These are phyloP conservation scores for Sarcoramphus papa DNA, from an alignment of 2,797 vertebrate species.

Conservation along the genomic window DNA sequence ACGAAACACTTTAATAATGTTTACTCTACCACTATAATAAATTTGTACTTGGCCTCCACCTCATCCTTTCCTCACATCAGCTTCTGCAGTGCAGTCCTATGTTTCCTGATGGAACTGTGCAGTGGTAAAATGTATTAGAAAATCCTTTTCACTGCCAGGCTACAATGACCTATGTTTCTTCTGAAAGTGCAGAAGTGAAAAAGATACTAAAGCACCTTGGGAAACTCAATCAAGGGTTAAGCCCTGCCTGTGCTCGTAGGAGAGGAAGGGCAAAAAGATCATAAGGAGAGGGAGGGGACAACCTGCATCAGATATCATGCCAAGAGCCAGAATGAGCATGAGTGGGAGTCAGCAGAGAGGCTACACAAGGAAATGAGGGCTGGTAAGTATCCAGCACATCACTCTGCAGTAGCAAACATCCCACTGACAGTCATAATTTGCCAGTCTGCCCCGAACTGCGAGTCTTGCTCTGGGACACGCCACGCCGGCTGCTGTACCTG, in stretches of 20 bases:
- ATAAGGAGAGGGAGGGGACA: neutral
- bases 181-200: neutral
- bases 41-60: neutral
- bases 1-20: neutral
- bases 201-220: neutral
- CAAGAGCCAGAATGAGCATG: neutral
- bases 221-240: neutral
- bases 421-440: neutral
- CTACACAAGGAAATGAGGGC: neutral
- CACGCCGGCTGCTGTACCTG: accelerated
- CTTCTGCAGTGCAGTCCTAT: neutral
- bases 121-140: neutral
- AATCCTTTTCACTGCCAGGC: neutral
- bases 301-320: neutral
- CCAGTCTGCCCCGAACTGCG: neutral
- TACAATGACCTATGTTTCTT: neutral
- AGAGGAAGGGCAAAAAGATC: neutral
- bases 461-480: neutral
- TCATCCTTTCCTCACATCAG: neutral
- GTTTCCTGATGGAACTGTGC: neutral
- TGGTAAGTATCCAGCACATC: neutral
- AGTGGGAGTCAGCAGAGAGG: neutral
- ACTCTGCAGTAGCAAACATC: neutral
- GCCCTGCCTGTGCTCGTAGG: neutral
- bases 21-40: neutral